Evolutionary conservation across 2,113 vertebrate species (phyloP), one percentile per base, ranked within the genome.

Genomic region (Tiliqua scincoides): DNA sequence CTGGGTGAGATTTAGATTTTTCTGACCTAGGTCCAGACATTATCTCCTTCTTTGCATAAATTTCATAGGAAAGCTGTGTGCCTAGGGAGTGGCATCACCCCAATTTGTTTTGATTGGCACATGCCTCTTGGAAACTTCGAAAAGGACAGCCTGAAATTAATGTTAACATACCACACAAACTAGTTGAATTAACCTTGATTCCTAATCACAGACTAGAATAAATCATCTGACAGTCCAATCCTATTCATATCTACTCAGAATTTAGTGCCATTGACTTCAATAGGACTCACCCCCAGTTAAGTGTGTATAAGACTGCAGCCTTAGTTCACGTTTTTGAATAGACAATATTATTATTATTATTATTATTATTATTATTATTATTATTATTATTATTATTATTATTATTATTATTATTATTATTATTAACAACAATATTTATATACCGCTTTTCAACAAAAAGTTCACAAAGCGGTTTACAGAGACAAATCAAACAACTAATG

Each of bases 41-140:
- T 94, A 86, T 94, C 90, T 95, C 82, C 89, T 89, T 89, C 90
- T 94, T 87, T 90, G 87, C 93, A 93, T 95, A 96, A 95, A 97
- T 95, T 96, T 92, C 86, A 57, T 91, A 77, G 80, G 79, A 92
- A 91, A 93, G 57, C 73, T 93, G 35, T 71, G 91, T 90, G 74
- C 85, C 89, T 73, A 90, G 89, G 92, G 88, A 96, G 87, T 82
- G 86, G 52, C 67, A 86, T 94, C 89, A 93, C 90, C 89, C 78
- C 89, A 92, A 90, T 93, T 94, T 92, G 89, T 90, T 87, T 90
- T 93, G 92, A 94, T 88, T 91, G 91, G 79, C 88, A 94, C 82
- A 90, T 88, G 81, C 81, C 89, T 89, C 89, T 74, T 92, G 85
- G 91, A 95, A 94, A 92, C 35, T 89, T 93, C 63, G 73, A 68